phyloP scores from a whole-genome alignment of 1,140 invertebrate genomes.

The Achatina immaculata region DNA sequence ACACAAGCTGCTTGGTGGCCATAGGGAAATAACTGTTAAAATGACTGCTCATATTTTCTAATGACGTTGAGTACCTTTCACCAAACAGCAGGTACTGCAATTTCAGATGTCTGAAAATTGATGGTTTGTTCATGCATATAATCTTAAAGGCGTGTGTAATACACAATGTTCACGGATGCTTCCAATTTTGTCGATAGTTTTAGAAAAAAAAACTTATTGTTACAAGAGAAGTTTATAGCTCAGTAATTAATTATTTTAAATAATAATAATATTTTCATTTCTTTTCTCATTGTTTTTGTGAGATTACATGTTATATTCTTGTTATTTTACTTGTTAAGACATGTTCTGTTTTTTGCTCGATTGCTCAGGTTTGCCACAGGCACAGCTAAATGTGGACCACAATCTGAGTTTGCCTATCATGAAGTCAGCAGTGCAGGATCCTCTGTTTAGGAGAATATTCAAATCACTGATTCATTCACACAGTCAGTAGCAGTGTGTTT shows the following conservation, averaged over 20 bases:
- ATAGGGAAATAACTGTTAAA: too few species aligned
- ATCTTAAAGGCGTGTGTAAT: too few species aligned
- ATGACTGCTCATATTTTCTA: too few species aligned
- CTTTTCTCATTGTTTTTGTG: not conserved
- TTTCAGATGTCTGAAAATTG: too few species aligned
- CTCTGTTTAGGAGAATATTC: conserved; percentile 4
- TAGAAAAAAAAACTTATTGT: too few species aligned
- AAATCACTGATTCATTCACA: conserved; percentile 6
- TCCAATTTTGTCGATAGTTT: too few species aligned
- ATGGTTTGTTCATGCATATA: too few species aligned
- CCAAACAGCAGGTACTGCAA: too few species aligned
- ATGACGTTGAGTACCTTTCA: too few species aligned
- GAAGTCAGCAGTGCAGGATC: not conserved
- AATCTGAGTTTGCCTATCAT: not conserved
- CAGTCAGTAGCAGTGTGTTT: conserved; percentile 5
- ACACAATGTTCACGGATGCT: too few species aligned
- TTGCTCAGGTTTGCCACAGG: conserved; percentile 26
- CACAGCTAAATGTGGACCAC: not conserved
- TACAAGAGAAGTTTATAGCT: too few species aligned
- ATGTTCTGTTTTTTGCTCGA: not conserved
- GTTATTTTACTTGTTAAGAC: not conserved
- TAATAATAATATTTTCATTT: not conserved
- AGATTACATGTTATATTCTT: not conserved
- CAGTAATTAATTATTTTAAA: not conserved
- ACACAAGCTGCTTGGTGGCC: too few species aligned